Evolutionary conservation across 2,888 invertebrate genomes (phyloP), one percentile per base, ranked within the genome.

Genomic region (Drosophila aldrichi): DNA sequence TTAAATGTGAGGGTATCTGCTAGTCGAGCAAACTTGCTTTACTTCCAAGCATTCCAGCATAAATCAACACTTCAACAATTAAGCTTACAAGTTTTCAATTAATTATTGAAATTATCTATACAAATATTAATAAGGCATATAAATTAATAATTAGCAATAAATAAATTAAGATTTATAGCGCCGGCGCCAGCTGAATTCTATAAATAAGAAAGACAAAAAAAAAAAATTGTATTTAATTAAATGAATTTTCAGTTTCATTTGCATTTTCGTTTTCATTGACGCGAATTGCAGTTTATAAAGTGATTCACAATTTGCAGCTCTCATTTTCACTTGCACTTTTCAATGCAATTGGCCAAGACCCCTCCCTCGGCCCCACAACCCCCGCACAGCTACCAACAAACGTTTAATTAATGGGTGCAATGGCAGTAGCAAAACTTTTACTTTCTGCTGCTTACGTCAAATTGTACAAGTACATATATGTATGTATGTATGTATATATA

Each of bases 311-410:
- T 85, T 49, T 83, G 85, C 89, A 77, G 56, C 88, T 88, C 61
- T 64, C 69, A 76, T 88, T 90, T 89, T 78, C 88, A 90, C 88
- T 85, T 90, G 84, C 89, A 62, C 75, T 85, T 90, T 90, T 64
- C 78, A 80, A 6, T 90, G 87, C 88, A 86, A 89, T 82, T 82
- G 62, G 81, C 69, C 76, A 61, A 70, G 29, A 36, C 51, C 51
- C 14, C 51, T 18, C 10, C 12, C 12, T 14, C 7, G 8, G 18
- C 48, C 40, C 29, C 41, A 10, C 16, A 40, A 3, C 29, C 58
- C 29, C 9, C 59, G 7, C 43, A 40, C 61, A 34, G 43, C 20
- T 20, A n/a, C 40, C 29, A 1, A 32, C 57, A 56, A 43, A 43
- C 64, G 59, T 77, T 87, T 87, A 73, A 74, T 84, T 81, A 89